Evolutionary conservation across 92 coral and sea anemone species (phyloP), one percentile per base, ranked within the genome.

Genomic region (Phenganax marumi): DNA sequence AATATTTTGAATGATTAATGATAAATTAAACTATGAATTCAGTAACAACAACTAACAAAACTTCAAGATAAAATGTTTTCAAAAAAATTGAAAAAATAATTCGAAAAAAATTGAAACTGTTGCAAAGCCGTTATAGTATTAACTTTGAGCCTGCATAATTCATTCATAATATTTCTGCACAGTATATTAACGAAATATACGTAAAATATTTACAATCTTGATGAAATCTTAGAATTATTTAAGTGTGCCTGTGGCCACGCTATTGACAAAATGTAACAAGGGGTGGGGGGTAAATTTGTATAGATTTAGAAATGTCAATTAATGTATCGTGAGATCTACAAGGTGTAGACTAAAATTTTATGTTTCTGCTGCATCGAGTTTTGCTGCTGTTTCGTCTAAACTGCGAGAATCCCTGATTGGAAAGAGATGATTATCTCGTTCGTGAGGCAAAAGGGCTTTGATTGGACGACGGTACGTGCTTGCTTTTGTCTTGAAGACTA

Each of bases 371-470:
- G 79, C 5, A 8, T 66, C 50, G 48, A 62, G 48, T 33, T 25
- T 33, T 66, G 48, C 26, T 0, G 72, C 18, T 10, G 26, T 48
- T 57, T 11, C 58, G 7, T 55, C 83, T 85, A 85, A 91, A 69
- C 92, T 93, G 84, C 91, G 89, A 8, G 90, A 84, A 48, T 93
- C 91, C n/a, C 88, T 83, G 48, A 84, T 87, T 24, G 93, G 84
- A 65, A 94, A 94, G 25, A 94, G 77, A 78, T 94, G 89, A 63
- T 72, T 94, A 76, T 92, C 90, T 55, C 87, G 71, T 54, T 94
- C 98, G 49, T 87, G 90, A n/a, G 91, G 81, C 52, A 39, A 50
- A 3, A 94, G 54, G 3, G 98, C 95, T 65, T 90, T 91, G 76
- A 94, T 92, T 33, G 89, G 91, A 49, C 98, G 90, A 46, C 91